phyloP scores from a whole-genome alignment of 2,888 invertebrate species.

The Heliconius ethilla region DNA sequence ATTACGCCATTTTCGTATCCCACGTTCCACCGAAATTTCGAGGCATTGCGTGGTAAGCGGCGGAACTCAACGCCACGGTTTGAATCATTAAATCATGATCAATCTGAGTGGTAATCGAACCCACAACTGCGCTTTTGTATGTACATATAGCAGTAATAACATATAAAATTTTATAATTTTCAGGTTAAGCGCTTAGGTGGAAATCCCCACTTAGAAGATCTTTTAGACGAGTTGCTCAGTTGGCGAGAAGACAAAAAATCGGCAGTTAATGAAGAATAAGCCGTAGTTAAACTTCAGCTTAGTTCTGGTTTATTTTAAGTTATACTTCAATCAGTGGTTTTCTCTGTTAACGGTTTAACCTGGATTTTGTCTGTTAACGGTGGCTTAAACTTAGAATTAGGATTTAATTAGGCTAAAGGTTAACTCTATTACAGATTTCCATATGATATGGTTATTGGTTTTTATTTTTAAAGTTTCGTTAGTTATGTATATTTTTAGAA shows the following conservation, averaged over 20 bases:
- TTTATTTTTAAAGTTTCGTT: neutral
- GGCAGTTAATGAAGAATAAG: conserved; percentile 34
- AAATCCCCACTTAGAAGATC: conserved; percentile 88
- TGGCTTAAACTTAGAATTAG: neutral
- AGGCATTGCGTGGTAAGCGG: neutral
- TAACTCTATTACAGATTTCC: neutral
- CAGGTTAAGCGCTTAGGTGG: conserved; percentile 87
- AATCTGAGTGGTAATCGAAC: neutral
- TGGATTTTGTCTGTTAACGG: neutral
- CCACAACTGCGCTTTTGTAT: neutral
- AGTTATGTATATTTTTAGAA: neutral
- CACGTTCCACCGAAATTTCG: neutral
- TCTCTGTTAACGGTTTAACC: neutral
- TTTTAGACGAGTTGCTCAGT: conserved; percentile 87
- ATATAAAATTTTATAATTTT: conserved; percentile 32
- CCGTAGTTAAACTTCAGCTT: neutral
- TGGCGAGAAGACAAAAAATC: conserved; percentile 75
- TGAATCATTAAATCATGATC: neutral
- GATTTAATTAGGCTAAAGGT: neutral
- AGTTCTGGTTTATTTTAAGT: neutral
- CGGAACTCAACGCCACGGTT: neutral
- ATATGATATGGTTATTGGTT: neutral
- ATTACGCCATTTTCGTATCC: neutral
- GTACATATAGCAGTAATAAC: neutral
- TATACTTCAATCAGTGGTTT: neutral